Base-by-base conservation (phyloP, 2,888 invertebrate genomes). In the Trichopria drosophilae region DNA sequence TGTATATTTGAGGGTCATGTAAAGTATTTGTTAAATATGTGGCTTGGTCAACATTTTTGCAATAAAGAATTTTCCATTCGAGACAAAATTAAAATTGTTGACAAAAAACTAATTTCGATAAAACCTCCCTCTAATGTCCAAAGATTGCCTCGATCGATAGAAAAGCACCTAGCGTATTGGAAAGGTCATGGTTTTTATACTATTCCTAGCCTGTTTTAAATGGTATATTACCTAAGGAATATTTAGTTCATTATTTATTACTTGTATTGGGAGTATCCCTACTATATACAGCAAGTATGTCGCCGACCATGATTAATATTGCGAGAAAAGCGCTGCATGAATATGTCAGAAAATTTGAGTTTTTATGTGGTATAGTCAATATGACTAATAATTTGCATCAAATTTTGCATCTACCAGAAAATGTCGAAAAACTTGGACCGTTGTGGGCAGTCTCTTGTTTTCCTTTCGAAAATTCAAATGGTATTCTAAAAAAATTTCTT, bases 391-490 rank as follows among this genome's bases (percentile, higher is more conserved):
- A 53, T 18, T 6, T 53, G 29, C 53, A 52, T 26, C 41, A 39
- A 16, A 22, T 51, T 4, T 23, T 51, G 13, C 47, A 55, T 29
- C 39, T 51, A 29, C 13, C 51, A 16, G 43, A 51, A 20, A 35
- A 22, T 20, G 53, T 54, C 19, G 15, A 39, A 23, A 35, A 47
- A 12, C 44, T 51, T 16, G 53, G 51, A 10, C 49, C 57, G 4
- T 45, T 55, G 13, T 51, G 48, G 40, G 23, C 39, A n/a, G 51
- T 40, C 5, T 45, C 44, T 6, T 54, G 54, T 46, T 57, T 57
- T 41, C 51, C 57, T 4, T 52, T 44, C 37, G 57, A 54, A 23
- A 43, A 57, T 44, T 13, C 48, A 10, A 57, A 57, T 35, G 54
- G 54, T 1, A 35, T 12, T 7, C 18, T 52, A 7, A 52, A 52